Conservation (phyloP, 2,113 vertebrate genomes). For the Phrynocephalus versicolor region DNA sequence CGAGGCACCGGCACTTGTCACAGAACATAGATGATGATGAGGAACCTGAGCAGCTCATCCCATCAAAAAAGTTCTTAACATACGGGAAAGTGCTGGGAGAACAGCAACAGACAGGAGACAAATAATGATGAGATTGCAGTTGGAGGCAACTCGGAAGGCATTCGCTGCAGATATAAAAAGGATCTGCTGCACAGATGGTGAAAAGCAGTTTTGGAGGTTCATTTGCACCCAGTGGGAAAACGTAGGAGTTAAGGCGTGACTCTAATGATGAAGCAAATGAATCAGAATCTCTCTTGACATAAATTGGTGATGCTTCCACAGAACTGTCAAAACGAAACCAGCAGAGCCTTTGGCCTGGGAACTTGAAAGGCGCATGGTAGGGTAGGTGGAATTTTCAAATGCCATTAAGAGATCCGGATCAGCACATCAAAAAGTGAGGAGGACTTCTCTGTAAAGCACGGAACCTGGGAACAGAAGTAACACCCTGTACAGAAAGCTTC, state of each 20-base stretch:
- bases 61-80: slow-evolving; percentile 12
- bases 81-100: neutral
- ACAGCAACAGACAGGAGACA: neutral
- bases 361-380: neutral
- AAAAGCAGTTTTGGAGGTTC: slow-evolving; percentile 20
- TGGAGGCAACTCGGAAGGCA: neutral
- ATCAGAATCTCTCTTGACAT: neutral
- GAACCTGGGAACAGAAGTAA: neutral
- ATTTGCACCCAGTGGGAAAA: slow-evolving; percentile 15
- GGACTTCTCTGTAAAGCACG: neutral
- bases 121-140: neutral
- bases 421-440: neutral
- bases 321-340: slow-evolving; percentile 13
- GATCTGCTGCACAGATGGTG: neutral
- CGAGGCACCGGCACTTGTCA: too few relatives aligned
- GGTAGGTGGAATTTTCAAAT: neutral
- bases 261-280: slow-evolving; percentile 14
- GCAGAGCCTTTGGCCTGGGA: neutral
- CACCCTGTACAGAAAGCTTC: neutral
- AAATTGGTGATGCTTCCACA: neutral
- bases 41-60: neutral
- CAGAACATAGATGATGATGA: slow-evolving; percentile 2
- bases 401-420: neutral
- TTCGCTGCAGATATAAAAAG: neutral
- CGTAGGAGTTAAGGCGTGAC: neutral